Conservation (phyloP, 2,888 invertebrate species). For the Drosophila tripunctata region DNA sequence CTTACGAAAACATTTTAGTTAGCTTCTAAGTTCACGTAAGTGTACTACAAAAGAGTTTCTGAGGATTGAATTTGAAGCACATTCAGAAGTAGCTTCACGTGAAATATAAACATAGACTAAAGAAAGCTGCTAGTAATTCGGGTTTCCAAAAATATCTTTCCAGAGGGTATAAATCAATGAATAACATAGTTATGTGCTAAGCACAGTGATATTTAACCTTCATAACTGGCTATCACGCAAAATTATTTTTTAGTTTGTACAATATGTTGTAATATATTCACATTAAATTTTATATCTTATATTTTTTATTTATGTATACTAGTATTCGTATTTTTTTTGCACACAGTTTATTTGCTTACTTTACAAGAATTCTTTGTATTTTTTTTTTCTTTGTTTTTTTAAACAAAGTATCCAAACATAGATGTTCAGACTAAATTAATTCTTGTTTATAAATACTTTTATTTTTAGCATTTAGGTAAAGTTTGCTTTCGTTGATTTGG, state of each 20-base stretch:
- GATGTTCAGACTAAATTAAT: too few species aligned
- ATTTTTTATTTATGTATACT: background rate
- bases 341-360: constrained; percentile 40
- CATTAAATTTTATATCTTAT: constrained; percentile 1
- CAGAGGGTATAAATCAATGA: background rate
- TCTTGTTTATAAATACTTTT: too few species aligned
- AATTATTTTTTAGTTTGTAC: constrained; percentile 17
- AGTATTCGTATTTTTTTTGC: background rate
- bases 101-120: background rate
- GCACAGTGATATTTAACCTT: background rate
- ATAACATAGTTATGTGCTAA: background rate
- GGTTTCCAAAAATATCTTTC: background rate
- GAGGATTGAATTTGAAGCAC: background rate
- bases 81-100: background rate
- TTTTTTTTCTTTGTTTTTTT: background rate
- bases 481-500: constrained; percentile 67
- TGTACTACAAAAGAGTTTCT: background rate
- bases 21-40: background rate
- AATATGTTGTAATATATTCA: constrained; percentile 21
- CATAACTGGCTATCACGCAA: background rate
- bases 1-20: background rate
- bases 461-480: constrained; percentile 38
- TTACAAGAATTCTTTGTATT: background rate
- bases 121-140: background rate
- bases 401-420: too few species aligned